phyloP scores from a whole-genome alignment of 2,888 invertebrate genomes.

The Yponomeuta sedellus region DNA sequence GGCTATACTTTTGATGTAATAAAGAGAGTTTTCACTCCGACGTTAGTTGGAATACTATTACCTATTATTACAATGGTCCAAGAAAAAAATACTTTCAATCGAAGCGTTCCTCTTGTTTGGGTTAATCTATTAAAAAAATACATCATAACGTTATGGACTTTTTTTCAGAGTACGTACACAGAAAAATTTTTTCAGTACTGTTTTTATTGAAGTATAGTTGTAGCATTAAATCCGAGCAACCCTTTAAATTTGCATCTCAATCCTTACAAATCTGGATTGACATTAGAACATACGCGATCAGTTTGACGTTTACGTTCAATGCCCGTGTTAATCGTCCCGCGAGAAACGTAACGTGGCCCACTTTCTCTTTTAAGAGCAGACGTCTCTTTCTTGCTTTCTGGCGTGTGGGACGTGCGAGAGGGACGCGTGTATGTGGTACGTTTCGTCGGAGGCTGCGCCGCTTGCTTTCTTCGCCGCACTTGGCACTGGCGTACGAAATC shows the following conservation, averaged over 20 bases:
- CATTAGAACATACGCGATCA: constrained; percentile 40
- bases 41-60: neutral
- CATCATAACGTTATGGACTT: too few relatives aligned
- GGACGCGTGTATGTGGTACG: constrained; percentile 52
- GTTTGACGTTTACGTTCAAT: constrained; percentile 68
- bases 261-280: constrained; percentile 12
- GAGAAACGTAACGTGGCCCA: constrained; percentile 75
- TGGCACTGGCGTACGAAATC: constrained; percentile 71
- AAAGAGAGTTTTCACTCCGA: neutral
- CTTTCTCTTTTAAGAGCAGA: constrained; percentile 73
- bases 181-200: too few relatives aligned
- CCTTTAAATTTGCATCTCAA: neutral
- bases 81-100: neutral
- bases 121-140: too few relatives aligned
- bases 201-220: too few relatives aligned
- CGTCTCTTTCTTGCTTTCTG: constrained; percentile 54
- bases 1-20: neutral
- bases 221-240: neutral
- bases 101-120: too few relatives aligned
- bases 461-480: constrained; percentile 75
- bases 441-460: constrained; percentile 52
- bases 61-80: neutral
- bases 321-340: constrained; percentile 71
- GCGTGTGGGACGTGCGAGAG: constrained; percentile 40
- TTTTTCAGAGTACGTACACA: too few relatives aligned